Conservation (phyloP, 2,888 invertebrate species). For the Altica lythri region DNA sequence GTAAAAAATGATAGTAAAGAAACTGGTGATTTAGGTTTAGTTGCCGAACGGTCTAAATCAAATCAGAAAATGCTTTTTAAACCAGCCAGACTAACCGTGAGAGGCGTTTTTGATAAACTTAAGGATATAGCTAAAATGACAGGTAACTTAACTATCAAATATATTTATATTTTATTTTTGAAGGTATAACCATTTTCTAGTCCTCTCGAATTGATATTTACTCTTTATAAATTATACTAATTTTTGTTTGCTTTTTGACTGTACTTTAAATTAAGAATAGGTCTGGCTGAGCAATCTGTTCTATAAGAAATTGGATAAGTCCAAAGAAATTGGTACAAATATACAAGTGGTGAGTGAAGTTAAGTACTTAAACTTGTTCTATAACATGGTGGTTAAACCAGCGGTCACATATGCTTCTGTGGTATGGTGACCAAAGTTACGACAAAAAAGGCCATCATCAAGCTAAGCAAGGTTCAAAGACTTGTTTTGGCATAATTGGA, state of each 20-base stretch:
- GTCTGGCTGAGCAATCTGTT: conserved; percentile 95
- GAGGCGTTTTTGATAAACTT: conserved; percentile 78
- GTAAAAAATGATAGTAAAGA: conserved; percentile 73
- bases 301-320: conserved; percentile 70
- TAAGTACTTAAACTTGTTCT: too few relatives aligned
- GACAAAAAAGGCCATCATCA: too few relatives aligned
- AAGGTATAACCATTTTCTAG: too few relatives aligned
- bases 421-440: too few relatives aligned
- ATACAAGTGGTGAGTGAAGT: too few relatives aligned
- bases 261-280: conserved; percentile 93
- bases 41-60: conserved; percentile 83
- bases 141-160: conserved; percentile 68
- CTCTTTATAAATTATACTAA: too few relatives aligned
- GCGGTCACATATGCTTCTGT: too few relatives aligned
- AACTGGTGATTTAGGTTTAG: conserved; percentile 88
- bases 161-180: conserved; percentile 6
- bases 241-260: too few relatives aligned
- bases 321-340: conserved; percentile 67
- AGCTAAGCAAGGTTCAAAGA: too few relatives aligned
- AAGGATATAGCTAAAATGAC: conserved; percentile 86
- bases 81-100: conserved; percentile 64
- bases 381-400: too few relatives aligned
- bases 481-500: too few relatives aligned
- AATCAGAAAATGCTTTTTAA: conserved; percentile 88
- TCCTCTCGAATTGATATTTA: too few relatives aligned